phyloP scores from a whole-genome alignment of 2,797 vertebrate species.

The Prunella strophiata region DNA sequence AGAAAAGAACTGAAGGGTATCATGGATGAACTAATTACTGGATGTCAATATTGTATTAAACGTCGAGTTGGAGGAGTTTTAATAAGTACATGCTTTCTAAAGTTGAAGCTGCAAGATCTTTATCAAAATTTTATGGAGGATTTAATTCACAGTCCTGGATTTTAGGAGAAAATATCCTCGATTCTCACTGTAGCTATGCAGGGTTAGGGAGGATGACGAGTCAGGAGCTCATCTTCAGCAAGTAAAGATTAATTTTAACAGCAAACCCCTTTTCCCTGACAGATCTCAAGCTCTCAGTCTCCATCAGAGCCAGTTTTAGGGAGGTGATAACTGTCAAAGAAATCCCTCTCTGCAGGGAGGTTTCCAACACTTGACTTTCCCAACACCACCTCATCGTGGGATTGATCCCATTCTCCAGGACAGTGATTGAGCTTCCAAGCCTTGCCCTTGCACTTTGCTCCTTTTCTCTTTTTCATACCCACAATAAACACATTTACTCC shows the following conservation, averaged over 20 bases:
- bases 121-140: not conserved
- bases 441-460: not conserved
- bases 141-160: not conserved
- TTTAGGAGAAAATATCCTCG: not conserved
- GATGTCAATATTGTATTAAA: constrained; percentile 36
- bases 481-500: not conserved
- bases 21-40: constrained; percentile 26
- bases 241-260: not conserved
- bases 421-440: fast-evolving
- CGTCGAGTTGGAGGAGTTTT: not conserved
- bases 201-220: not conserved
- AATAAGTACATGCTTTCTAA: not conserved
- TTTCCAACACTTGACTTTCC: not conserved
- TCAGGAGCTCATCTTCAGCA: not conserved
- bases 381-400: fast-evolving
- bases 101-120: constrained; percentile 10
- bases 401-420: not conserved
- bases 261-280: not conserved
- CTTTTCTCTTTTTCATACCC: not conserved
- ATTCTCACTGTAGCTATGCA: not conserved
- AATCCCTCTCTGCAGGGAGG: not conserved
- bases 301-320: not conserved
- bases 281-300: not conserved
- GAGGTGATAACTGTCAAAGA: not conserved
- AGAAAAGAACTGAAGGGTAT: constrained; percentile 36